A percentile compares a stretch with the other conserved stretches of the same genome.
Conservation (phyloP, 2,113 vertebrate genomes). For the Hippocampus zosterae region DNA sequence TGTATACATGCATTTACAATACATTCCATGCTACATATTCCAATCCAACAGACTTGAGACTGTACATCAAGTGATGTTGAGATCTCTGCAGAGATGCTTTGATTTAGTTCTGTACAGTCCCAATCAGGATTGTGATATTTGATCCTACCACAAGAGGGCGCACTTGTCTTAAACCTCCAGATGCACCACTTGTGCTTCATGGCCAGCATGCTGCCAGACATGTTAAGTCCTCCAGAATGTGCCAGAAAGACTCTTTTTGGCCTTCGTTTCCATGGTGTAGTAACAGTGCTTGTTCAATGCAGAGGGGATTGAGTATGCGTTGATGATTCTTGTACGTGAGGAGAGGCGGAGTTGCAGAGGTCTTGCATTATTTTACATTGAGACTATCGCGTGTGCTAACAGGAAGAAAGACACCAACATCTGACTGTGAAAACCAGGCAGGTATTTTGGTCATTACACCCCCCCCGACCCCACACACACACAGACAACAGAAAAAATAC, state of each 20-base stretch:
- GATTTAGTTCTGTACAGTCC: not conserved
- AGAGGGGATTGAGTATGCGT: not conserved
- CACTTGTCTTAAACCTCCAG: slow-evolving; percentile 29
- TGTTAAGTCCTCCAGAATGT: slow-evolving; percentile 15
- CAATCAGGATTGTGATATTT: slow-evolving; percentile 14
- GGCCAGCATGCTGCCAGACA: slow-evolving; percentile 8
- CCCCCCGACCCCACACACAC: no score
- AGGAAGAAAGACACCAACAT: slow-evolving; percentile 18
- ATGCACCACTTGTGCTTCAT: slow-evolving; percentile 13
- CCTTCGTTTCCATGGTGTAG: not conserved
- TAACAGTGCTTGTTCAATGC: not conserved
- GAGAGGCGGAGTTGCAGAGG: slow-evolving; percentile 18
- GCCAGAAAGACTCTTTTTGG: not conserved
- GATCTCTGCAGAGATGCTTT: not conserved
- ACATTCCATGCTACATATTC: not conserved
- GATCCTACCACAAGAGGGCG: slow-evolving; percentile 35
- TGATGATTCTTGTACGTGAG: slow-evolving; percentile 12
- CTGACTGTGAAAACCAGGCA: slow-evolving; percentile 6
- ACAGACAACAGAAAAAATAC: no score
- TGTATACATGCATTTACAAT: not conserved
- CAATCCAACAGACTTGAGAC: not conserved
- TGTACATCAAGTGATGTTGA: not conserved
- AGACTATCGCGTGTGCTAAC: slow-evolving; percentile 13
- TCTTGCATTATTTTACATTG: slow-evolving; percentile 4
- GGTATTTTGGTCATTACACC: no score